Evolutionary conservation across 2,888 invertebrate species (phyloP), one percentile per base, ranked within the genome.

Genomic region (Pammene fasciana): DNA sequence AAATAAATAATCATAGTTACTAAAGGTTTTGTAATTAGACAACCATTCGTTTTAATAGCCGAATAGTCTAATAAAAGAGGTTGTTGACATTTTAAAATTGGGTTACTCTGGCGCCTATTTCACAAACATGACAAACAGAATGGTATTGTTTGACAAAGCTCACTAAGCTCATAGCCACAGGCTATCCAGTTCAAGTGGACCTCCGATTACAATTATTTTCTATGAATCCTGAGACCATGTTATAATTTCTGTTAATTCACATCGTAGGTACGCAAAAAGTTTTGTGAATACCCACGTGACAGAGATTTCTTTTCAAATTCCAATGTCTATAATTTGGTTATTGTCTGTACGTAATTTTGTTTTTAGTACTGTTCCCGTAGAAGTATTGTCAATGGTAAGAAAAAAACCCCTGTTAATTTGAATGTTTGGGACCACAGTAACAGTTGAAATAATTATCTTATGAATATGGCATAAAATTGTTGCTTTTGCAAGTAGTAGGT

Each of bases 81-180:
- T 54, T 54, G 54, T 54, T 54, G 34, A 34, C 59, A 45, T 45
- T 46, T 45, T 59, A 13, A 0, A 59, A 46, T 45, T n/a, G 59
- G 59, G 45, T 59, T 59, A 14, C 26, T 14, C 59, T 34, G 14
- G 59, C 45, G 59, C 45, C 59, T 59, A 45, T 59, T 59, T 26
- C 59, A 45, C 45, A 45, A 59, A 38, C 55, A 38, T 16, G 38
- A 16, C 13, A n/a, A 46, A 54, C 26, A 34, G 34, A n/a, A 45
- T 13, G 5, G 45, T 13, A 13, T 5, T 34, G 4, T 8, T 54
- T n/a, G 10, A 54, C 54, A n/a, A 54, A 0, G 54, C 34, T 34
- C 0, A 18, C 0, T 52, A n/a, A 50, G 26, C 50, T 18, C n/a
- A n/a, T 36, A 26, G 34, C 34, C 34, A 34, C n/a, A 34, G 34